A percentile compares a stretch with the other conserved stretches of the same genome.
Conservation (phyloP, 2,113 vertebrate species). For the Eupsittula cactorum region DNA sequence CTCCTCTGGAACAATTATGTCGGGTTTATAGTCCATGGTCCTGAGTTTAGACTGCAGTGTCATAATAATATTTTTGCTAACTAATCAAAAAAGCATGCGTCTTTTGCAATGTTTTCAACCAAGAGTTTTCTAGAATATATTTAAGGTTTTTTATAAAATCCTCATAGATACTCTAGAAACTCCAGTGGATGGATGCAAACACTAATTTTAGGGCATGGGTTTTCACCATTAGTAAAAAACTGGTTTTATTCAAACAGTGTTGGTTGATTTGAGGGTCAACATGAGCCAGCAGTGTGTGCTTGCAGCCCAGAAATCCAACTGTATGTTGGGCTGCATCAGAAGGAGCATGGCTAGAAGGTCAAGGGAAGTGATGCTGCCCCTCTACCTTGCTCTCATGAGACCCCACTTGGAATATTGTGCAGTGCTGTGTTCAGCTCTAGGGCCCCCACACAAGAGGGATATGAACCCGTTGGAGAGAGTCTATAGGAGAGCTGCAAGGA, state of each 20-base stretch:
- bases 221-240: background rate
- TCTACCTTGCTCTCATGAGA: background rate
- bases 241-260: background rate
- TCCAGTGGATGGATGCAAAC: background rate
- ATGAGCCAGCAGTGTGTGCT: background rate
- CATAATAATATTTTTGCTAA: background rate
- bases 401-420: background rate
- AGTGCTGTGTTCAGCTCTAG: background rate
- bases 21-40: background rate
- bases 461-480: background rate
- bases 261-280: background rate
- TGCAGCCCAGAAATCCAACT: background rate
- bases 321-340: background rate
- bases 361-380: background rate
- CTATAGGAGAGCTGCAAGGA: background rate
- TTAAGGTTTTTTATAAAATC: background rate
- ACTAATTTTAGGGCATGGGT: background rate
- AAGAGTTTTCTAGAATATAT: background rate
- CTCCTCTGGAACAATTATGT: background rate
- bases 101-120: background rate
- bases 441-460: background rate
- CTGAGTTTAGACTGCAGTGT: background rate
- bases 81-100: background rate
- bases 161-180: background rate
- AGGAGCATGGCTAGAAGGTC: background rate